Evolutionary conservation across 2,113 vertebrate species (phyloP), one percentile per base, ranked within the genome.

Genomic region (Aviceda subcristata): DNA sequence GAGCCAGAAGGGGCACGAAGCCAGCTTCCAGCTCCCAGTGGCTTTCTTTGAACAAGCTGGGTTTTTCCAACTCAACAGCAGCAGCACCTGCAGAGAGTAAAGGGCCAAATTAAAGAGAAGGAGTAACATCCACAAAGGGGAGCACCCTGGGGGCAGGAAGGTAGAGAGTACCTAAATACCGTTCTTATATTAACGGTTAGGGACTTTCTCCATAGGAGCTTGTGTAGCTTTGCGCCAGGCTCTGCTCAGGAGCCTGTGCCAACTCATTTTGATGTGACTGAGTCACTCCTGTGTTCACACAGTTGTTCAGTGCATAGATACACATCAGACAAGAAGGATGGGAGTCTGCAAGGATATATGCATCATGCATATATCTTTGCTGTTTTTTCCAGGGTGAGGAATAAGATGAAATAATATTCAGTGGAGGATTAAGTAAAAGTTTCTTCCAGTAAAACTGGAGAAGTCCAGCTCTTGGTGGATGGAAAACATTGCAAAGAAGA

Each of bases 61-160:
- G 60, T 34, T 92, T 96, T 93, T 77, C 92, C 96, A 95, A 21
- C 62, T 45, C 67, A n/a, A 41, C 55, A 90, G 56, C 88, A 95
- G 83, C 75, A 94, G 51, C 91, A 95, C 66, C 73, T 94, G 82
- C 78, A 77, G 60, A 88, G 85, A 89, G 60, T 16, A 72, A 80
- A 89, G 45, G 66, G 26, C 43, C 53, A 81, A 46, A 91, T 86
- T 78, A 84, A 79, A 92, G 68, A 74, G 86, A 20, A 93, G 63
- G 36, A 68, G 39, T 26, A 75, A 39, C 48, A 45, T 50, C 64
- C 62, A 43, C 56, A 78, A 36, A 78, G 76, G 69, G 57, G 51
- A 84, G 22, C 26, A 19, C 86, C 92, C 76, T 23, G 46, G 51
- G 74, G 79, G 64, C 45, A 74, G 84, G 73, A 96, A 76, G 68